Base-by-base conservation (phyloP, 2,113 vertebrate genomes). In the Meles meles region DNA sequence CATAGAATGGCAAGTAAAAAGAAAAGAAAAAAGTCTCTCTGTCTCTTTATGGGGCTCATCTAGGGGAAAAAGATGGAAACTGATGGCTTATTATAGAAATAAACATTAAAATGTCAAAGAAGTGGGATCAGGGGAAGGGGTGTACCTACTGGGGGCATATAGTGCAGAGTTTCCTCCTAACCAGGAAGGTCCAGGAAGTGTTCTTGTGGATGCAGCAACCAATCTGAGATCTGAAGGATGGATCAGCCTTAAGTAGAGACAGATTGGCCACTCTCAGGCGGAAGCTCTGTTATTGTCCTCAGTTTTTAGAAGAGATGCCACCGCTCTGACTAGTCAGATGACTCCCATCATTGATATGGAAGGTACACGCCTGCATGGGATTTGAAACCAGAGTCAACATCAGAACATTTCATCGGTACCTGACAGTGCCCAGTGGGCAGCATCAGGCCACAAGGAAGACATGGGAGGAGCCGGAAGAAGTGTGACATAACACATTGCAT, bases 401-500 rank as follows among this genome's bases (percentile, higher is more conserved):
- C 6, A 6, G 23, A 71, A n/a, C 31, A 23, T 59, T 69, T 42
- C 39, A 20, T 59, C 79, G 34, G 21, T 29, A 29, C 25, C 29
- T 0, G 15, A 44, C 4, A 15, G 12, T 72, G 52, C 49, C 88
- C 23, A 37, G 59, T 7, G 23, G 20, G 21, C 2, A 14, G 69
- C 9, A 59, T 39, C 21, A 42, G 42, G 34, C 13, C 25, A 3
- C 14, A 49, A 69, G n/a, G 14, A 74, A 65, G 52, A 25, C 31
- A 3, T 3, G 29, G 47, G n/a, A 67, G 39, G 27, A 83, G 52
- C n/a, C 57, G 80, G 90, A 39, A 4, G 23, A 42, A 37, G 52
- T 12, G 8, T 61, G 61, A 20, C 17, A 0, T 8, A 27, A 25
- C 25, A 65, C 14, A 5, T 1, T 15, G 5, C 2, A 3, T n/a